A percentile compares a stretch with the other conserved stretches of the same genome.
Conservation (phyloP, 2,113 vertebrate species). For the Pedetes capensis region DNA sequence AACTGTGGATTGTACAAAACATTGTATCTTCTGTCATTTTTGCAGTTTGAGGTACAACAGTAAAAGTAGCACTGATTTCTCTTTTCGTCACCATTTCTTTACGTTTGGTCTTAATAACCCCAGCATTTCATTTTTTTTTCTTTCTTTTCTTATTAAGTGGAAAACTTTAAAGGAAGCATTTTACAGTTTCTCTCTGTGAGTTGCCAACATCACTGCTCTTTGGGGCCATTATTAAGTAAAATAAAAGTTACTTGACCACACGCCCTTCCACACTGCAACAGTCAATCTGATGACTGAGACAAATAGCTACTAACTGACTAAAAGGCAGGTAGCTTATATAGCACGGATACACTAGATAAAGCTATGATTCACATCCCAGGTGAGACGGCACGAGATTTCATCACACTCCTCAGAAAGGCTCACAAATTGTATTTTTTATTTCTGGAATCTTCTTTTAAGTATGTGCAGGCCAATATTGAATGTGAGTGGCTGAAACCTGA, state of each 20-base stretch:
- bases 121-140: background rate
- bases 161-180: background rate
- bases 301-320: background rate
- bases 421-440: background rate
- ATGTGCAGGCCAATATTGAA: background rate
- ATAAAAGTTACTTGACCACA: background rate
- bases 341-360: background rate
- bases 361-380: background rate
- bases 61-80: background rate
- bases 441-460: background rate
- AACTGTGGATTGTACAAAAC: background rate
- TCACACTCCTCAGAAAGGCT: background rate
- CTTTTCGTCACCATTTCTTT: background rate
- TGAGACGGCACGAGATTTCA: background rate
- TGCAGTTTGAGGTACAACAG: background rate
- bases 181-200: background rate
- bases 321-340: background rate
- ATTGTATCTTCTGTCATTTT: background rate
- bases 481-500: background rate
- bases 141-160: background rate
- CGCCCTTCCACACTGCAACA: background rate
- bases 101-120: background rate
- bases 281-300: background rate
- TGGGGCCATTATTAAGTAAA: background rate
- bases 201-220: background rate